These are phyloP conservation scores for Scrobipalpa atriplicella DNA, from an alignment of 2,888 invertebrate species.

Conservation along the genomic window DNA sequence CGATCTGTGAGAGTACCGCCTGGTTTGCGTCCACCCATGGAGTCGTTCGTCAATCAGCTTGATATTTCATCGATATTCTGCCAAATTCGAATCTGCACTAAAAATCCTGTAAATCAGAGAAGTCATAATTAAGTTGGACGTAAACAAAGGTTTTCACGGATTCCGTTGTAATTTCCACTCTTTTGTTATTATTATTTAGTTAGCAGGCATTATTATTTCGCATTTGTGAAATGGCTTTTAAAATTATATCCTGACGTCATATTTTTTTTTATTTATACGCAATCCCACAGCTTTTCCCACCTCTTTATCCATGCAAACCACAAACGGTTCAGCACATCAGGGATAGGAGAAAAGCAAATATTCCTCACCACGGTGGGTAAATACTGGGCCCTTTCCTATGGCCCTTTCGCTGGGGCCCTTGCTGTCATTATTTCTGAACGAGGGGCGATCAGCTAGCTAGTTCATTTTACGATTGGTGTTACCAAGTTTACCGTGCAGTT, in stretches of 20 bases:
- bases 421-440: slow-evolving; percentile 5
- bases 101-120: no score
- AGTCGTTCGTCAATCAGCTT: no score
- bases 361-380: slow-evolving; percentile 38
- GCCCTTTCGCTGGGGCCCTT: background rate
- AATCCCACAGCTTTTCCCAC: background rate
- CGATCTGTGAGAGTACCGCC: no score
- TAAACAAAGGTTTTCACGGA: no score
- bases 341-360: slow-evolving; percentile 63
- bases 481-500: background rate
- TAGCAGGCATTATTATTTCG: no score
- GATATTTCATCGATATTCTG: no score
- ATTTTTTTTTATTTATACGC: background rate
- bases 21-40: no score
- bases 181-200: no score
- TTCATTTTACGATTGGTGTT: background rate
- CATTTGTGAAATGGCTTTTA: no score
- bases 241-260: background rate
- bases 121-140: no score
- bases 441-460: slow-evolving; percentile 11
- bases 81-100: no score
- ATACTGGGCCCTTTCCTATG: slow-evolving; percentile 19
- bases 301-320: slow-evolving; percentile 8
- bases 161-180: no score
- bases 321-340: slow-evolving; percentile 38